phyloP scores from a whole-genome alignment of 1,140 invertebrate species.

The Oncopodura yosiiana region DNA sequence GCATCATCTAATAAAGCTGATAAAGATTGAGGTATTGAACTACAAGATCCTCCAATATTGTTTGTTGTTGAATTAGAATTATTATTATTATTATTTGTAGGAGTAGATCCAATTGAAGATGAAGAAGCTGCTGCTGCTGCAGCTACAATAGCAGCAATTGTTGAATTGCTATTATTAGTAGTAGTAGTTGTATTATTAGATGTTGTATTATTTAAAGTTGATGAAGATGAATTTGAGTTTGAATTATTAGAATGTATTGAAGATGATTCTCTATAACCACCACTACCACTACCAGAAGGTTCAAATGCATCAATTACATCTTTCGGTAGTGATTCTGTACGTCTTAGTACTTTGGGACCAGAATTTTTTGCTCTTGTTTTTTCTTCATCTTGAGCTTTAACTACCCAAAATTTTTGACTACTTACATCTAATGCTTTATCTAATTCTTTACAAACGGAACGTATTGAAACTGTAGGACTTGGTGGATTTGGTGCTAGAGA shows the following conservation, averaged over 20 bases:
- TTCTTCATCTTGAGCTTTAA: conserved; percentile 50
- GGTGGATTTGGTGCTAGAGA: conserved; percentile 16
- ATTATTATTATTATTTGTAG: not conserved
- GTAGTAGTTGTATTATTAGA: no score
- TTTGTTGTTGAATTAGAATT: not conserved
- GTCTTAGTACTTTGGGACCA: conserved; percentile 49
- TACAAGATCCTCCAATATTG: conserved; percentile 1
- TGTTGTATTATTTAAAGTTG: conserved; percentile 11
- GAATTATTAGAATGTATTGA: no score
- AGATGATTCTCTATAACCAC: conserved; percentile 3
- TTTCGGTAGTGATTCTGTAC: conserved; percentile 42
- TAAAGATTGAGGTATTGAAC: conserved; percentile 35
- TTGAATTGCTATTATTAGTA: conserved; percentile 1
- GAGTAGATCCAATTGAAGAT: not conserved
- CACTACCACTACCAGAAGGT: conserved; percentile 21
- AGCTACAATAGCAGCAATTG: not conserved
- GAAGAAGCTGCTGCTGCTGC: not conserved
- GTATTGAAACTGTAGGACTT: conserved; percentile 30
- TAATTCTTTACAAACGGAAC: conserved; percentile 15
- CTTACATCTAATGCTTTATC: conserved; percentile 16
- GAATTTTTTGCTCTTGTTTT: conserved; percentile 54
- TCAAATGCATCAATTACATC: conserved; percentile 28
- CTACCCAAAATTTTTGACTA: conserved; percentile 18
- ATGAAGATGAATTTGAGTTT: conserved; percentile 21
- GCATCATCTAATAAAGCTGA: conserved; percentile 57